Conservation (phyloP, 2,797 vertebrate species). For the Darevskia mixta region DNA sequence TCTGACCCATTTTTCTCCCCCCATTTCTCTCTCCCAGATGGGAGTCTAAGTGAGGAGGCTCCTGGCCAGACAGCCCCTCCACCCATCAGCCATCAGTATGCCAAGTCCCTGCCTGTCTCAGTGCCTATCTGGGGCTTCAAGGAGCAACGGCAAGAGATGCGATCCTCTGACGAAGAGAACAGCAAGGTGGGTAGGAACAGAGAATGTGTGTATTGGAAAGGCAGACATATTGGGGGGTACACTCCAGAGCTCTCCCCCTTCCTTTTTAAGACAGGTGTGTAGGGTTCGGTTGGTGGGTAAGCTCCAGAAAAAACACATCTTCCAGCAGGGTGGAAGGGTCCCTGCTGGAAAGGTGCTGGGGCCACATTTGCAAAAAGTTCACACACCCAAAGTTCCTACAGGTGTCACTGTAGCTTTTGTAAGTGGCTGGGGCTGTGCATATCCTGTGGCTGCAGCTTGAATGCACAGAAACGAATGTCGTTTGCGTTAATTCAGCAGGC, state of each 20-base stretch:
- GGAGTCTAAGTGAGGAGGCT: constrained; percentile 88
- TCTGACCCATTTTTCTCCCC: neutral
- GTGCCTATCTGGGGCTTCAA: constrained; percentile 92
- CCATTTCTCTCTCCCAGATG: constrained; percentile 59
- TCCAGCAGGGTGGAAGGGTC: too few species aligned
- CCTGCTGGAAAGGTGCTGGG: too few species aligned
- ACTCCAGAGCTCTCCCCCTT: neutral
- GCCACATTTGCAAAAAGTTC: too few species aligned
- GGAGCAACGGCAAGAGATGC: constrained; percentile 71
- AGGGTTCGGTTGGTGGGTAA: too few species aligned
- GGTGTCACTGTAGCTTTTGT: neutral
- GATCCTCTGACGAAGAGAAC: constrained; percentile 74
- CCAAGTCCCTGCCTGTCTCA: constrained; percentile 90
- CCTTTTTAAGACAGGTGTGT: neutral
- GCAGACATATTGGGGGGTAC: too few species aligned
- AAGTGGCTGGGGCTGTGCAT: too few species aligned
- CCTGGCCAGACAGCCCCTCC: constrained; percentile 66
- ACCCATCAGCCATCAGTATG: constrained; percentile 81
- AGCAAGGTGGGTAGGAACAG: constrained; percentile 63
- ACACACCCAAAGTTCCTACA: neutral
- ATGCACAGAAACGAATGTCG: neutral
- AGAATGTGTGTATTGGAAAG: neutral
- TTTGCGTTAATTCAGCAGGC: neutral
- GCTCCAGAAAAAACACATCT: too few species aligned
- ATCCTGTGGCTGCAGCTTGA: neutral